These are phyloP conservation scores for Thymelicus sylvestris DNA, from an alignment of 2,888 invertebrate genomes.

Conservation along the genomic window DNA sequence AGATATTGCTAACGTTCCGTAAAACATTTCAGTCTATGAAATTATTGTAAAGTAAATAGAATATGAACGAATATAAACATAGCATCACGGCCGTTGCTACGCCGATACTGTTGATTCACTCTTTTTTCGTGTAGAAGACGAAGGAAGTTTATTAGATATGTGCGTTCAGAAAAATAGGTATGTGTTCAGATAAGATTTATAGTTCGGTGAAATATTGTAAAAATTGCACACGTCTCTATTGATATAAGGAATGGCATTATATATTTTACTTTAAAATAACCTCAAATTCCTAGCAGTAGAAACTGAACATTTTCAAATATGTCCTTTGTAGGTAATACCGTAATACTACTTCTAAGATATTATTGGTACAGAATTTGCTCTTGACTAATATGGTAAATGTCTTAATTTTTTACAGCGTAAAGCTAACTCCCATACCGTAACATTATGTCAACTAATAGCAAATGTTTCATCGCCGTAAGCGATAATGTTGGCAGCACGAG, in stretches of 20 bases:
- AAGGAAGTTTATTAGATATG: constrained; percentile 70
- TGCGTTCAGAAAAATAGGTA: constrained; percentile 52
- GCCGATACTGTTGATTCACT: constrained; percentile 67
- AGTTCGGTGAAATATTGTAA: constrained; percentile 71
- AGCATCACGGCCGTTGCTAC: constrained; percentile 73
- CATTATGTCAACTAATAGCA: too few species aligned
- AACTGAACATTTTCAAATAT: too few species aligned
- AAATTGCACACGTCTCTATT: constrained; percentile 67
- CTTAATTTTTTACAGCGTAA: too few species aligned
- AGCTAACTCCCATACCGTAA: too few species aligned
- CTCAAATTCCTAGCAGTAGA: too few species aligned
- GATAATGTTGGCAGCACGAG: neutral
- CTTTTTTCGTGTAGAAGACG: constrained; percentile 65
- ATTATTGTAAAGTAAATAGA: constrained; percentile 76
- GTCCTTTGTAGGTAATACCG: too few species aligned
- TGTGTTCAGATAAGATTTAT: constrained; percentile 73
- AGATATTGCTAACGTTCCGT: constrained; percentile 48
- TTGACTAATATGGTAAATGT: too few species aligned
- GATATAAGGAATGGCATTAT: neutral
- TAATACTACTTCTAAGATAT: too few species aligned
- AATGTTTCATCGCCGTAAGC: neutral
- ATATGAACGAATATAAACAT: constrained; percentile 73
- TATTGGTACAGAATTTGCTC: too few species aligned
- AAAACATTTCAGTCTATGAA: constrained; percentile 76
- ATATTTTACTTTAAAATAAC: neutral